phyloP scores from a whole-genome alignment of 2,113 vertebrate species.

The Bufo gargarizans region DNA sequence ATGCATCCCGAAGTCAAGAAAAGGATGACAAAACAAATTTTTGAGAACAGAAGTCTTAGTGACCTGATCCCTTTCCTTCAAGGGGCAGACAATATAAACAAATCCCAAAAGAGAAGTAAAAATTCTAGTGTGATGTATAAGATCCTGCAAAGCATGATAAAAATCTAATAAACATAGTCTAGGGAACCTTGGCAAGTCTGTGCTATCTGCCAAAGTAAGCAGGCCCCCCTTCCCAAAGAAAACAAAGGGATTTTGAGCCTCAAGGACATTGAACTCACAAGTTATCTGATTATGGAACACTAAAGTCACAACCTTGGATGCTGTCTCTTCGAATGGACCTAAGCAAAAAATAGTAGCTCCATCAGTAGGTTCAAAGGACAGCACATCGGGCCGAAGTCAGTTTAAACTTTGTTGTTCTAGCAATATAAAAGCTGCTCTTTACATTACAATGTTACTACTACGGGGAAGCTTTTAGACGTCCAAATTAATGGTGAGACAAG shows the following conservation, averaged over 20 bases:
- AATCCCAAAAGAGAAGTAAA: constrained; percentile 80
- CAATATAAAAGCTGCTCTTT: neutral
- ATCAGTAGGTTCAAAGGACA: neutral
- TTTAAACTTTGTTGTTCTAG: neutral
- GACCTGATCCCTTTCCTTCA: constrained; percentile 59
- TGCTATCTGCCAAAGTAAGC: constrained; percentile 78
- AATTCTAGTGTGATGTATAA: constrained; percentile 83
- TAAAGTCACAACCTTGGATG: constrained; percentile 74
- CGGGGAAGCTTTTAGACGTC: neutral
- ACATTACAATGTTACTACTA: neutral
- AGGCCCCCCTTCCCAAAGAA: constrained; percentile 81
- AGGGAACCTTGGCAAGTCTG: constrained; percentile 79
- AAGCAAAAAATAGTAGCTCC: constrained; percentile 65
- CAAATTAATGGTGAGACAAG: neutral
- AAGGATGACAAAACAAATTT: constrained; percentile 9
- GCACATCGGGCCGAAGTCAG: neutral
- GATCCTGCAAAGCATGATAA: constrained; percentile 83
- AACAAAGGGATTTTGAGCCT: constrained; percentile 75
- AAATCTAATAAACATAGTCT: constrained; percentile 86
- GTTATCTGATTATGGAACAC: constrained; percentile 79
- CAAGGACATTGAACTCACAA: constrained; percentile 77
- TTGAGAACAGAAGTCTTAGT: constrained; percentile 19
- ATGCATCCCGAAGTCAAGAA: neutral
- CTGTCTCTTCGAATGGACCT: constrained; percentile 78
- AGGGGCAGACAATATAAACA: constrained; percentile 80